Conservation (phyloP, 2,888 invertebrate genomes). For the Ochropacha duplaris region DNA sequence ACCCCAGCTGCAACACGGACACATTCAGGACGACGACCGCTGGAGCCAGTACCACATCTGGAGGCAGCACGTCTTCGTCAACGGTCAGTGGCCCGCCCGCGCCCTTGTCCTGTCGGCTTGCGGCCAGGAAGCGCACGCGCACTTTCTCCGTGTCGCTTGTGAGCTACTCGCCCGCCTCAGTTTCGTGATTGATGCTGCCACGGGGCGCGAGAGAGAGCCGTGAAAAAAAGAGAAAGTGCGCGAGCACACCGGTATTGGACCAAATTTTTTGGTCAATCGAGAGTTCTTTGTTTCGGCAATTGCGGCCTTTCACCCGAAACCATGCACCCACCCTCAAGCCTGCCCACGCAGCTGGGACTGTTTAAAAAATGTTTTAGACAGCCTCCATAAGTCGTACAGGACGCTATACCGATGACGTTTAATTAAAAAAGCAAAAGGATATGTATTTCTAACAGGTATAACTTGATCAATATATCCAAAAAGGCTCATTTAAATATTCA, state of each 20-base stretch:
- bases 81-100: constrained; percentile 83
- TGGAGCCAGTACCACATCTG: constrained; percentile 91
- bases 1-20: constrained; percentile 84
- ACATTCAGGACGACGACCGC: constrained; percentile 84
- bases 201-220: constrained; percentile 40
- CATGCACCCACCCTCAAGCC: constrained; percentile 4
- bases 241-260: constrained; percentile 58
- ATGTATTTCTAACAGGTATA: neutral
- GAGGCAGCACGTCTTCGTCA: constrained; percentile 91
- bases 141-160: constrained; percentile 50
- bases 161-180: constrained; percentile 22
- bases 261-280: constrained; percentile 62
- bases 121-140: constrained; percentile 44
- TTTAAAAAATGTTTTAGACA: neutral
- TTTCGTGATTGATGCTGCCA: constrained; percentile 38
- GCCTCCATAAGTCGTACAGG: neutral
- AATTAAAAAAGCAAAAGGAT: neutral
- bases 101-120: constrained; percentile 15
- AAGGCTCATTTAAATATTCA: neutral
- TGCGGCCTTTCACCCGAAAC: constrained; percentile 48
- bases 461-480: neutral
- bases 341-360: neutral
- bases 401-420: neutral
- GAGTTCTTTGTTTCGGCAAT: constrained; percentile 62
- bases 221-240: constrained; percentile 70